These are phyloP conservation scores for Anniella stebbinsi DNA, from an alignment of 2,797 vertebrate genomes.

Conservation along the genomic window DNA sequence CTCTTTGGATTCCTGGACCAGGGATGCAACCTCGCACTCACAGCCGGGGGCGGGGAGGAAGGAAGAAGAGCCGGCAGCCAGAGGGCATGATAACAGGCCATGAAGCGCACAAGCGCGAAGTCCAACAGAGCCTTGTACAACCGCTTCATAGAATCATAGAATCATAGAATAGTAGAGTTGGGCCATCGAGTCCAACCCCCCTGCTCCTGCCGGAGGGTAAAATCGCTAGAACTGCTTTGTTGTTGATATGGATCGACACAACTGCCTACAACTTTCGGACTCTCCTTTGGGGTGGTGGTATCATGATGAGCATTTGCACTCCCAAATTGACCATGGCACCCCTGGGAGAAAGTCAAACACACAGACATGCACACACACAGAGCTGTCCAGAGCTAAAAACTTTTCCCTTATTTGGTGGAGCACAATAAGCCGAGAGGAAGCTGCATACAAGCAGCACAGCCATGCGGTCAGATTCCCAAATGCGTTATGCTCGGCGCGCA, in stretches of 20 bases:
- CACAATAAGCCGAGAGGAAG: not conserved
- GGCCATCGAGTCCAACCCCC: no score
- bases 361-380: conserved; percentile 3
- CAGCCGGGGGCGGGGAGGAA: conserved; percentile 41
- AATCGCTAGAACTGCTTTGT: no score
- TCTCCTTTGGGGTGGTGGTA: no score
- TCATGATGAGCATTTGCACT: no score
- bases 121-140: no score
- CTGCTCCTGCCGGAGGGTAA: no score
- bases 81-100: fast-evolving
- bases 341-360: no score
- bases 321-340: no score
- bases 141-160: no score
- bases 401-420: not conserved
- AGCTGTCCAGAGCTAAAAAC: not conserved
- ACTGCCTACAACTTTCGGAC: no score
- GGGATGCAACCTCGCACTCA: conserved; percentile 36
- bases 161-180: no score
- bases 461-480: not conserved
- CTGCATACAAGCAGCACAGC: not conserved
- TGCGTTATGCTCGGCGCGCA: not conserved
- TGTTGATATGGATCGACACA: no score
- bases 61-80: not conserved
- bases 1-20: conserved; percentile 19
- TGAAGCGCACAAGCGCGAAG: not conserved